Conservation (phyloP, 2,888 invertebrate genomes). For the Cartodere bifasciata region DNA sequence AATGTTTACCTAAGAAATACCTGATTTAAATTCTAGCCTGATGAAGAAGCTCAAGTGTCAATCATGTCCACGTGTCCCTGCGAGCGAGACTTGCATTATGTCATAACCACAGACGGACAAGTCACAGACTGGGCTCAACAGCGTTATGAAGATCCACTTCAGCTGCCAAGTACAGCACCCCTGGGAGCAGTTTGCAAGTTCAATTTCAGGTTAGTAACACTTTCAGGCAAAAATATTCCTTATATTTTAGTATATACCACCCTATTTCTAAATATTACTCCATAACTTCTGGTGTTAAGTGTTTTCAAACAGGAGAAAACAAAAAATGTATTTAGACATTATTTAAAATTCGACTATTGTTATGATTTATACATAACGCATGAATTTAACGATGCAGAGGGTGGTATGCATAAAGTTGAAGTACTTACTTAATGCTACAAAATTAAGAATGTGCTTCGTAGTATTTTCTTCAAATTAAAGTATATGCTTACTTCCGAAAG, state of each 20-base stretch:
- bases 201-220: conserved; percentile 41
- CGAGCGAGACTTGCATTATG: conserved; percentile 46
- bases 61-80: conserved; percentile 56
- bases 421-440: too few relatives aligned
- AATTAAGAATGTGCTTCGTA: too few relatives aligned
- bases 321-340: background rate
- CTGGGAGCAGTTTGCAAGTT: conserved; percentile 41
- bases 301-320: background rate
- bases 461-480: too few relatives aligned
- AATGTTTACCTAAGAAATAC: conserved; percentile 2
- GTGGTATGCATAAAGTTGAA: too few relatives aligned
- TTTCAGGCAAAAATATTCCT: too few relatives aligned
- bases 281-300: background rate
- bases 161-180: conserved; percentile 20
- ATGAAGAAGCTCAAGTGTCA: conserved; percentile 47
- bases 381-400: too few relatives aligned
- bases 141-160: conserved; percentile 32
- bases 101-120: conserved; percentile 51
- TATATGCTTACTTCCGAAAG: too few relatives aligned
- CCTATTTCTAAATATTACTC: background rate
- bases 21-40: conserved; percentile 44
- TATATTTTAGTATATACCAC: too few relatives aligned
- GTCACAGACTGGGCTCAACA: conserved; percentile 53
- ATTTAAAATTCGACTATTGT: too few relatives aligned
- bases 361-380: background rate